These are phyloP conservation scores for Drosophila niveifrons DNA, from an alignment of 2,888 invertebrate genomes.

Conservation along the genomic window DNA sequence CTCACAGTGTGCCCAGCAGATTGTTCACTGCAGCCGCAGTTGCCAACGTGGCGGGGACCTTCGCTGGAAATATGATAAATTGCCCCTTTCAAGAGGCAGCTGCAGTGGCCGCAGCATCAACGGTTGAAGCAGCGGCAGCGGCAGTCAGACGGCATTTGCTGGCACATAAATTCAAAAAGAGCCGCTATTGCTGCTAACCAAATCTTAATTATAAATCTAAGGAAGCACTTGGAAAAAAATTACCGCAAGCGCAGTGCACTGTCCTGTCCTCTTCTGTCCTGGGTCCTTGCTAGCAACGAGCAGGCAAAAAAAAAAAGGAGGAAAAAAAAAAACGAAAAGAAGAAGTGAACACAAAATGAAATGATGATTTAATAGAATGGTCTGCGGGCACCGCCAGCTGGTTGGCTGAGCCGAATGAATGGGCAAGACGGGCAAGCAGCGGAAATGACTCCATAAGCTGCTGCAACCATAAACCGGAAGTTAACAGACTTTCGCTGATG, in stretches of 20 bases:
- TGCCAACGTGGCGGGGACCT: constrained; percentile 38
- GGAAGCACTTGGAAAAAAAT: constrained; percentile 81
- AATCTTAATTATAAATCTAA: constrained; percentile 85
- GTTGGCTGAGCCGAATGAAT: constrained; percentile 76
- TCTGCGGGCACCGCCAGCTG: constrained; percentile 77
- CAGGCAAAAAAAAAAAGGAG: constrained; percentile 17
- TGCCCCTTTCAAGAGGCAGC: constrained; percentile 51
- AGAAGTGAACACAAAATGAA: constrained; percentile 61
- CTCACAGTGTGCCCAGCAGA: constrained; percentile 44
- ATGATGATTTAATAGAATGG: constrained; percentile 84
- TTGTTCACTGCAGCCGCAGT: constrained; percentile 51
- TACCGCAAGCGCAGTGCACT: constrained; percentile 77
- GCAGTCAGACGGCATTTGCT: constrained; percentile 54
- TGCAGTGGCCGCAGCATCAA: constrained; percentile 48
- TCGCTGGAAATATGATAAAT: constrained; percentile 76
- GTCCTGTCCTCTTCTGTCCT: constrained; percentile 36
- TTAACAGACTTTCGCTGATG: constrained; percentile 84
- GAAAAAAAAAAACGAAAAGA: constrained; percentile 20
- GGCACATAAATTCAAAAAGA: constrained; percentile 82
- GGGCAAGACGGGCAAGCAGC: constrained; percentile 65
- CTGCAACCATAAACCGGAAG: constrained; percentile 83
- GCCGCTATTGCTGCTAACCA: constrained; percentile 82
- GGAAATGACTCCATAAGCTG: constrained; percentile 81
- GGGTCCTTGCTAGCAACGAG: constrained; percentile 10
- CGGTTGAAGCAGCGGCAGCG: constrained; percentile 35